A percentile compares a stretch with the other conserved stretches of the same genome.
Evolutionary conservation across 2,888 invertebrate genomes (phyloP).

Genomic region (Melanostoma scalare): DNA sequence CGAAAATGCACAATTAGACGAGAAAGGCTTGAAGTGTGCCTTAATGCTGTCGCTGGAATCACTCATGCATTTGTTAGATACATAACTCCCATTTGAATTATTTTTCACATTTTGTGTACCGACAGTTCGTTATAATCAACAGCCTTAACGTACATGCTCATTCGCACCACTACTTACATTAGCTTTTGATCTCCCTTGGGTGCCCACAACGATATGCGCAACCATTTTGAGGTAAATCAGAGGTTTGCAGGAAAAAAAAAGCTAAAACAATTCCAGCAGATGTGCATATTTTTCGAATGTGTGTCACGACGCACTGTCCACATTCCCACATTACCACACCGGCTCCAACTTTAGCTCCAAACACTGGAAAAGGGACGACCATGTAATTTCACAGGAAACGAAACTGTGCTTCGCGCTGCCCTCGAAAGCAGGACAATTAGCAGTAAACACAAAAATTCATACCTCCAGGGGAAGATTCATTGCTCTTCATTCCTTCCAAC

Average conservation of each 20-base stretch:
- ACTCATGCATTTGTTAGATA: too few relatives aligned
- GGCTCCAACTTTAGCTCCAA: not conserved
- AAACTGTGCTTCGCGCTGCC: conserved; percentile 66
- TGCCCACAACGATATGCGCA: conserved; percentile 2
- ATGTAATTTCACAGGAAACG: conserved; percentile 70
- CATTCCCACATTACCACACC: conserved; percentile 52
- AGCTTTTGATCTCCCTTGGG: conserved; percentile 60
- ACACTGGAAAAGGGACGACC: conserved; percentile 42
- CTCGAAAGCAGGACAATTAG: conserved; percentile 62
- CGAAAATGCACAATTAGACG: conserved; percentile 49
- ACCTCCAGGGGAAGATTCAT: conserved; percentile 59
- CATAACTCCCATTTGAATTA: too few relatives aligned
- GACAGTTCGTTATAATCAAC: not conserved
- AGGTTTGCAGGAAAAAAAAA: conserved; percentile 55
- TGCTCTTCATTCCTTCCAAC: not conserved
- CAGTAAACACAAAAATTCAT: conserved; percentile 73
- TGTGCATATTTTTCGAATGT: conserved; percentile 66
- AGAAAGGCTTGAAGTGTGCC: not conserved
- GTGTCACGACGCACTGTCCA: conserved; percentile 67
- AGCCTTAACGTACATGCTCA: not conserved
- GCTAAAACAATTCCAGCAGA: conserved; percentile 56
- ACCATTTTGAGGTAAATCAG: conserved; percentile 46
- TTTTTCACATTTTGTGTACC: too few relatives aligned
- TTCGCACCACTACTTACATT: conserved; percentile 34
- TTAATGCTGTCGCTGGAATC: not conserved